Percentiles rank a stretch among this genome's conserved stretches.
Conservation (phyloP, 2,888 invertebrate species). For the Rotaria macrura region DNA sequence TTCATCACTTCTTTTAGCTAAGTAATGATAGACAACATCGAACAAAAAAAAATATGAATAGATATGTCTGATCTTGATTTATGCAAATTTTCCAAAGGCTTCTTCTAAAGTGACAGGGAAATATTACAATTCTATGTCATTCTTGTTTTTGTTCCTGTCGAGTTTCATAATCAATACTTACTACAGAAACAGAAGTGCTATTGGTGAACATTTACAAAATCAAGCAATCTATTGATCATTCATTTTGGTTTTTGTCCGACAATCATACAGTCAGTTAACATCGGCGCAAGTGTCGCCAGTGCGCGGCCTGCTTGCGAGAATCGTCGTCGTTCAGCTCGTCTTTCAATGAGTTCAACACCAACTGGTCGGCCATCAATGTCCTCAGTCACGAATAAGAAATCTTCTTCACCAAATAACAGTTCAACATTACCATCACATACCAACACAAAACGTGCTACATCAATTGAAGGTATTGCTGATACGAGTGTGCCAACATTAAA, state of each 20-base stretch:
- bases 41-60: background rate
- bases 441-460: background rate
- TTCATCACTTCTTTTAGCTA: background rate
- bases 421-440: background rate
- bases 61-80: background rate
- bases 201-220: background rate
- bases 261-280: background rate
- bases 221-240: background rate
- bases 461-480: background rate
- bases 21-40: background rate
- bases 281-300: background rate
- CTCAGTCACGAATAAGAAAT: background rate
- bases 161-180: background rate
- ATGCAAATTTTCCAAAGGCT: background rate
- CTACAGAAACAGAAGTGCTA: background rate
- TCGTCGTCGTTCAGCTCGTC: background rate
- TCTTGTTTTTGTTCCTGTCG: background rate
- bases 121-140: background rate
- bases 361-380: background rate
- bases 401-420: background rate
- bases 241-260: background rate
- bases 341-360: background rate
- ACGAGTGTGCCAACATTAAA: background rate
- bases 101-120: background rate
- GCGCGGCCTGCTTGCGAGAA: background rate